phyloP scores from a whole-genome alignment of 2,888 invertebrate species.

The Boloria euphrosyne region DNA sequence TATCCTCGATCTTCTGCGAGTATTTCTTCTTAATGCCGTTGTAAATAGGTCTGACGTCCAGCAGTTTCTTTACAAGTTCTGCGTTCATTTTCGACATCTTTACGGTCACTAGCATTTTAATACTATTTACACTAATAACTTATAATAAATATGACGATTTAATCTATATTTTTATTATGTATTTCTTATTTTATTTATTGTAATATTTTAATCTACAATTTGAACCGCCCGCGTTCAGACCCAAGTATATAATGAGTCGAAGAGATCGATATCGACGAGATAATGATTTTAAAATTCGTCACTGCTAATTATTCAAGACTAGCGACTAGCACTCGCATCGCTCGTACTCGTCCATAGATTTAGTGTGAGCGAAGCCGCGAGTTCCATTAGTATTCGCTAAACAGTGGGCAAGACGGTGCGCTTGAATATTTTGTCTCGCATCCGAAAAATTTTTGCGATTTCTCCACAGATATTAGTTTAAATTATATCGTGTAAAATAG shows the following conservation, averaged over 20 bases:
- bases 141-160: not conserved
- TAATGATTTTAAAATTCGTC: conserved; percentile 4
- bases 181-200: not conserved
- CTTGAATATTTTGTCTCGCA: too few relatives aligned
- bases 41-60: conserved; percentile 49
- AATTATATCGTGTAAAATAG: too few relatives aligned
- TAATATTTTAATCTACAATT: not conserved
- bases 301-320: conserved; percentile 10
- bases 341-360: too few relatives aligned
- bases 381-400: too few relatives aligned
- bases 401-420: too few relatives aligned
- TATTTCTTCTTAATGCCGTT: conserved; percentile 44
- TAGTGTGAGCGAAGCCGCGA: too few relatives aligned
- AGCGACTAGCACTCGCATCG: too few relatives aligned
- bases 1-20: conserved; percentile 53
- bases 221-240: not conserved
- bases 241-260: conserved; percentile 6
- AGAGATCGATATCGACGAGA: not conserved
- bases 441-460: too few relatives aligned
- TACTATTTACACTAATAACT: not conserved
- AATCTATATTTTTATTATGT: not conserved
- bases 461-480: too few relatives aligned
- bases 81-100: conserved; percentile 29
- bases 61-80: conserved; percentile 39
- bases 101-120: conserved; percentile 27